Evolutionary conservation across 2,113 vertebrate genomes (phyloP), one percentile per base, ranked within the genome.

Genomic region (Oryzias javanicus): DNA sequence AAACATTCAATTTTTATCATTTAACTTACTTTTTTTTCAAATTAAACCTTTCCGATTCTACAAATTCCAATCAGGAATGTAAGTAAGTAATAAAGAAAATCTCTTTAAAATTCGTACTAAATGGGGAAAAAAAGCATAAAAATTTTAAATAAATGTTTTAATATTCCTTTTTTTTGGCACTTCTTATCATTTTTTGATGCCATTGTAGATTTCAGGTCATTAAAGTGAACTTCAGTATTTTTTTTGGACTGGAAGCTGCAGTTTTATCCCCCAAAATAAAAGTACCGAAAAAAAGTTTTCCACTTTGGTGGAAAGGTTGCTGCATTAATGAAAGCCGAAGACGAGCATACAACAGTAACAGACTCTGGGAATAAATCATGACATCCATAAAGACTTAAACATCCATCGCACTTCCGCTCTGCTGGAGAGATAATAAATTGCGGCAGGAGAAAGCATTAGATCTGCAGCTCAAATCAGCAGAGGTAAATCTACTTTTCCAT

Each of bases 371-470:
- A 55, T 49, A 54, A 72, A 60, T 49, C 41, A 50, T 46, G 50
- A 63, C 49, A 20, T 63, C 45, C 60, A 45, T 53, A 42, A 53
- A 53, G 60, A 63, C 49, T 53, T 63, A 63, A 63, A 63, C 60
- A 63, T 53, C 14, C 49, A 63, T 50, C 35, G 22, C 29, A 63
- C 49, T 53, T 60, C 46, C 0, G 19, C 56, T 60, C 46, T 0
- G 19, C 69, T 49, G 70, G 46, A 65, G 46, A 66, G 56, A 55
- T 55, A 54, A 60, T 55, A 55, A 55, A 60, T 60, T 24, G 41
- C n/a, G 0, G 42, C 70, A 50, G 70, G 52, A 65, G 57, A 55
- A 72, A 50, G 18, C 50, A 60, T 72, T 53, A 50, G 55, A 72
- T 58, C 46, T 4, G 50, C 29, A 49, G 55, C 49, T 49, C 49